Evolutionary conservation across 2,888 invertebrate genomes (phyloP), one percentile per base, ranked within the genome.

Genomic region (Ochropleura plecta): DNA sequence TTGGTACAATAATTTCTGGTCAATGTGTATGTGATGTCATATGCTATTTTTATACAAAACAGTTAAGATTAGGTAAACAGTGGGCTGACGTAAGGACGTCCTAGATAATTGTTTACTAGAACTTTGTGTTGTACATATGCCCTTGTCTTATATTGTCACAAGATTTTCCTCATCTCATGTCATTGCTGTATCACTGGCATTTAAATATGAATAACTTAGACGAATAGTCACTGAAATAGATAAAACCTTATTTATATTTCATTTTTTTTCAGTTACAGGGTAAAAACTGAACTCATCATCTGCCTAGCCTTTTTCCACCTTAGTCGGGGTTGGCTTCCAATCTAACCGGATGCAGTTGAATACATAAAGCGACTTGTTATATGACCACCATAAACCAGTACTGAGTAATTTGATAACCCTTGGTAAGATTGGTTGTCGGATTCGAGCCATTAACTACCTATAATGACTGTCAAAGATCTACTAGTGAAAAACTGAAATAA

Each of bases 71-170:
- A 80, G 48, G 75, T 83, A 80, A 86, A 85, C 74, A 78, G 46
- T 63, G 65, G 40, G 75, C 51, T 88, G 73, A 83, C 72, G 78
- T 87, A 79, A 82, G 75, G 59, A 74, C 71, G 81, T 83, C 81
- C 79, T 88, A 86, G 82, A 86, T 86, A 71, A 87, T 88, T 86
- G 84, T 86, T 83, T 85, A 86, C 81, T 65, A 76, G 77, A 76
- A 81, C 74, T 84, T 80, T 59, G 66, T 65, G 51, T 70, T 70
- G 73, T 81, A 73, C 72, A 80, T 77, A 82, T 82, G 88, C 80
- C 86, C 86, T 88, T 87, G 88, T 87, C 82, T 80, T 65, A 83
- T 83, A 82, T 81, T 83, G 79, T 79, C 70, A 72, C 74, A 73
- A 81, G 83, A 83, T 88, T 87, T 89, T 89, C 87, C 88, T 84